Percentiles rank a stretch among this genome's conserved stretches.
These are phyloP conservation scores for Drosophila testacea DNA, from an alignment of 2,888 invertebrate species.

Conservation along the genomic window DNA sequence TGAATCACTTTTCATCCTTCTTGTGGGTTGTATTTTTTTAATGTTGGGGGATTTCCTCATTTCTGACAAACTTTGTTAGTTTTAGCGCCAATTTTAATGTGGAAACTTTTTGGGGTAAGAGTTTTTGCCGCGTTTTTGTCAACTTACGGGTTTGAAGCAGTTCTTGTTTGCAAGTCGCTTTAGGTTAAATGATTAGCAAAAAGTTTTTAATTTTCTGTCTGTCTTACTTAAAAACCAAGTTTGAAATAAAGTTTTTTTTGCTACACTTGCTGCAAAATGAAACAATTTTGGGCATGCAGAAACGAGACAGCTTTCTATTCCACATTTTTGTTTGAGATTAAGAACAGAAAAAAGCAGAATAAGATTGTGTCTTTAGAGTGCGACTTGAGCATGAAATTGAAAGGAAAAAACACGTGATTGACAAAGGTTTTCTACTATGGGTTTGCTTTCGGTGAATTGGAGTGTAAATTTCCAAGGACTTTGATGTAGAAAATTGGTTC, in stretches of 20 bases:
- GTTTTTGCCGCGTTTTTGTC: constrained; percentile 48
- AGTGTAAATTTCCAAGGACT: constrained; percentile 21
- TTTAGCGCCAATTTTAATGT: constrained; percentile 79
- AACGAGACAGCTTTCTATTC: constrained; percentile 5
- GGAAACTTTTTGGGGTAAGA: constrained; percentile 58
- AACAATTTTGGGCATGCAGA: constrained; percentile 6
- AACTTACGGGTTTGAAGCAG: constrained; percentile 19
- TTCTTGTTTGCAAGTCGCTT: constrained; percentile 33
- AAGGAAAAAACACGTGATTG: constrained; percentile 18
- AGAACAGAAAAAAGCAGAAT: constrained; percentile 1
- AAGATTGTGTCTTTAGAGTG: constrained; percentile 7
- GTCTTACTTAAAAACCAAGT: constrained; percentile 51
- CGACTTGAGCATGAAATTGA: constrained; percentile 15
- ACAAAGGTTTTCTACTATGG: constrained; percentile 9
- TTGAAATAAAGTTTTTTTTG: constrained; percentile 54
- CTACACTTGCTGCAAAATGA: constrained; percentile 21
- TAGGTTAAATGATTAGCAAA: constrained; percentile 71
- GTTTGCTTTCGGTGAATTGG: background rate
- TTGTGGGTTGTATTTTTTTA: background rate
- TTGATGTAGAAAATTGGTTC: constrained; percentile 21
- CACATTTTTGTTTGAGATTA: constrained; percentile 8
- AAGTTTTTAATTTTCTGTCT: constrained; percentile 66
- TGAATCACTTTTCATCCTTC: background rate
- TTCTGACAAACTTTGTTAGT: constrained; percentile 70
- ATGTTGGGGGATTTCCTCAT: constrained; percentile 4